A percentile compares a stretch with the other conserved stretches of the same genome.
Evolutionary conservation across 2,113 vertebrate genomes (phyloP).

Genomic region (Syngnathoides biaculeatus): DNA sequence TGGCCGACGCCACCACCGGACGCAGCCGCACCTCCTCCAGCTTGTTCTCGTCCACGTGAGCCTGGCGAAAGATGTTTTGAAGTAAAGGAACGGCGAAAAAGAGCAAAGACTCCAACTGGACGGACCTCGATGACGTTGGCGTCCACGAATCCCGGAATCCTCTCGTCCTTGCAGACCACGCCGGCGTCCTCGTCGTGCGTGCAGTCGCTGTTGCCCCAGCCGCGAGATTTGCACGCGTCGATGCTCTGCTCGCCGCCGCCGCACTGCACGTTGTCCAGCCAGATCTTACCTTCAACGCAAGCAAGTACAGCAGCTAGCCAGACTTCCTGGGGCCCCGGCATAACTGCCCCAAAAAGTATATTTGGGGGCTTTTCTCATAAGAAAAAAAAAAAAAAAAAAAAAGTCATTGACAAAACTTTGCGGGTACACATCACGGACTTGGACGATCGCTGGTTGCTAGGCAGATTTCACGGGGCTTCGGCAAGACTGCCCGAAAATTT

Average conservation of each 20-base stretch:
- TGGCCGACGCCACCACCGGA: slow-evolving; percentile 66
- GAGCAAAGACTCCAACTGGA: not conserved
- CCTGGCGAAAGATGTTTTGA: slow-evolving; percentile 28
- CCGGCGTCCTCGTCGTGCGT: slow-evolving; percentile 94
- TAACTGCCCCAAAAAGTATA: no score
- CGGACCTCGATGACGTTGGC: slow-evolving; percentile 92
- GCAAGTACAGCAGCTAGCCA: not conserved
- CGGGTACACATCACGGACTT: no score
- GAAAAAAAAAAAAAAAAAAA: no score
- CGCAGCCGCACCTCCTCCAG: slow-evolving; percentile 88
- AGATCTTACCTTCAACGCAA: slow-evolving; percentile 82
- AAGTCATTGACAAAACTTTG: no score
- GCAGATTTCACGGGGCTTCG: no score
- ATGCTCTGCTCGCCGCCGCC: slow-evolving; percentile 81
- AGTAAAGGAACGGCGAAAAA: not conserved
- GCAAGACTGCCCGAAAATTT: no score
- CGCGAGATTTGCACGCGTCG: slow-evolving; percentile 82
- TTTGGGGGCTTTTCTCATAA: no score
- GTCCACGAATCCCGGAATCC: slow-evolving; percentile 84
- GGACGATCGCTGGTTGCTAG: no score
- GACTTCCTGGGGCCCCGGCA: no score
- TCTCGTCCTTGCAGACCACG: slow-evolving; percentile 90
- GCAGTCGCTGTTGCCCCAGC: slow-evolving; percentile 97
- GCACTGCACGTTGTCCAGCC: slow-evolving; percentile 94
- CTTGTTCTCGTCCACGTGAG: slow-evolving; percentile 79